These are phyloP conservation scores for Heliornis fulica DNA, from an alignment of 2,113 vertebrate species.

Conservation along the genomic window DNA sequence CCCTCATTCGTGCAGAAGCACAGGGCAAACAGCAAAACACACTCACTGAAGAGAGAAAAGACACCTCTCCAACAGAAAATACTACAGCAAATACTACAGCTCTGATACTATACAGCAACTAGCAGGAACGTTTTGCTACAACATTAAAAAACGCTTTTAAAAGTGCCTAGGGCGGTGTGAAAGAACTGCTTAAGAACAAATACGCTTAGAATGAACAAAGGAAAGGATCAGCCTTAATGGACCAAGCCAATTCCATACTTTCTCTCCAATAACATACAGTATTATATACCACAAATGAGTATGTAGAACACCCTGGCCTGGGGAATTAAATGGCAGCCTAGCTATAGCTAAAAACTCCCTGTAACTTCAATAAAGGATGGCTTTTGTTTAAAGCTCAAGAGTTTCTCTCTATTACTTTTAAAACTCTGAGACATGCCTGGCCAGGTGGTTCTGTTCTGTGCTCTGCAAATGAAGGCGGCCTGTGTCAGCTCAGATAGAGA, in stretches of 20 bases:
- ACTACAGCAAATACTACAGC: no score
- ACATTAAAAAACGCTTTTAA: not conserved
- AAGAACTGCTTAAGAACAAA: not conserved
- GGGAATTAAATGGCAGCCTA: not conserved
- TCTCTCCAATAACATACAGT: not conserved
- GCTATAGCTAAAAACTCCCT: not conserved
- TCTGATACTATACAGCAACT: not conserved
- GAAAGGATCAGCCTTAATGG: not conserved
- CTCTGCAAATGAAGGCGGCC: not conserved
- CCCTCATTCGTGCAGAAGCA: not conserved
- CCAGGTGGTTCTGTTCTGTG: rapidly evolving
- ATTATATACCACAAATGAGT: not conserved
- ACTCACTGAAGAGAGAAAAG: not conserved
- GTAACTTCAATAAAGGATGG: not conserved
- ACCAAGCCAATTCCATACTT: not conserved
- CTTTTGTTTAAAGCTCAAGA: not conserved
- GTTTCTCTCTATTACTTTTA: not conserved
- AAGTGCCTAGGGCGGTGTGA: not conserved
- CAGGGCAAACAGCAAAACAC: not conserved
- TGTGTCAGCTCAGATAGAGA: not conserved
- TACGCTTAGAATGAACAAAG: not conserved
- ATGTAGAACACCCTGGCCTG: not conserved
- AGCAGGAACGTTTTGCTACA: not conserved
- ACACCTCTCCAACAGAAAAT: not conserved
- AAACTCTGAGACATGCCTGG: not conserved